Evolutionary conservation across 2,888 invertebrate genomes (phyloP).

Genomic region (Dicyrtoma fusca): DNA sequence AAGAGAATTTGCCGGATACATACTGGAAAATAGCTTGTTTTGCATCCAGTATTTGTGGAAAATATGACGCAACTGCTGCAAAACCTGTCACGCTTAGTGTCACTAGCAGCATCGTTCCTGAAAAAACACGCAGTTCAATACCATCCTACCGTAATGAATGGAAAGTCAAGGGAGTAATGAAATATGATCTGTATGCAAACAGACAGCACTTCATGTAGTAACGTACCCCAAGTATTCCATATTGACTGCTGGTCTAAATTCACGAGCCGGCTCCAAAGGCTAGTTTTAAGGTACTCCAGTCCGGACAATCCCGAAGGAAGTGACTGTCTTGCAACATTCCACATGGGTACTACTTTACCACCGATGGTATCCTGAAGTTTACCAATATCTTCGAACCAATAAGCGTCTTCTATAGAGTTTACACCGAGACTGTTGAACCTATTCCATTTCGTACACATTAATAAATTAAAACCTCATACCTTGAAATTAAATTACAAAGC

Average conservation of each 20-base stretch:
- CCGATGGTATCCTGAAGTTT: slow-evolving; percentile 73
- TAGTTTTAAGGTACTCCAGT: slow-evolving; percentile 75
- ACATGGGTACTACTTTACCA: slow-evolving; percentile 71
- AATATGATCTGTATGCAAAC: slow-evolving; percentile 18
- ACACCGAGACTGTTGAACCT: slow-evolving; percentile 68
- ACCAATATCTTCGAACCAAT: slow-evolving; percentile 80
- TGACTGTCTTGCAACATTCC: slow-evolving; percentile 79
- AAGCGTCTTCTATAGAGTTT: slow-evolving; percentile 83
- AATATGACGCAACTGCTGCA: slow-evolving; percentile 87
- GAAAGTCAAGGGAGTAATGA: slow-evolving; percentile 1
- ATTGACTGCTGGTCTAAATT: slow-evolving; percentile 60
- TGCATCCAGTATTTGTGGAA: slow-evolving; percentile 86
- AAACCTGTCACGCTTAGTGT: slow-evolving; percentile 86
- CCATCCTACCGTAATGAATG: slow-evolving; percentile 12
- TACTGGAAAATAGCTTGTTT: slow-evolving; percentile 86
- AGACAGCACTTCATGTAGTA: background rate
- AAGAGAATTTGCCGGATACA: slow-evolving; percentile 87
- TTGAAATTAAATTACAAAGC: background rate
- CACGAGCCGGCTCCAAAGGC: slow-evolving; percentile 86
- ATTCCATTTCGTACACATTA: slow-evolving; percentile 14
- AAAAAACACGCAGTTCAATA: slow-evolving; percentile 41
- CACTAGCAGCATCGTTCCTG: slow-evolving; percentile 86
- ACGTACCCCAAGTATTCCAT: slow-evolving; percentile 57
- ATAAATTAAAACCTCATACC: background rate
- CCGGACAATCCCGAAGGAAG: slow-evolving; percentile 76